Percentiles rank a stretch among this genome's conserved stretches.
Evolutionary conservation across 2,888 invertebrate genomes (phyloP).

Genomic region (Pocota personata): DNA sequence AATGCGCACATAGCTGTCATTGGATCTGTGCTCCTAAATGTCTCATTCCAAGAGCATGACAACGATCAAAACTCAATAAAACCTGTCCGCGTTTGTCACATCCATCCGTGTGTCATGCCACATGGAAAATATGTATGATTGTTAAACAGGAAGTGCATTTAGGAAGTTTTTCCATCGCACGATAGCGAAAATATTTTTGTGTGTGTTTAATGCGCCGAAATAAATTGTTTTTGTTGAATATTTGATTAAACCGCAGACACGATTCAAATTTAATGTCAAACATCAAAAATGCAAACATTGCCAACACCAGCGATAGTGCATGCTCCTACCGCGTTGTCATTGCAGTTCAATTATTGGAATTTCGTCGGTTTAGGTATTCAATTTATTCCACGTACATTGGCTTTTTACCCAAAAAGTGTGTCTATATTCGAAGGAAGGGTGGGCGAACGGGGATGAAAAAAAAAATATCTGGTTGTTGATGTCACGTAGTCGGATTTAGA

Average conservation of each 20-base stretch:
- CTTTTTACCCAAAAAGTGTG: too few species aligned
- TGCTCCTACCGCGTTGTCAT: not conserved
- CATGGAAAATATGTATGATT: not conserved
- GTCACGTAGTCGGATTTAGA: too few species aligned
- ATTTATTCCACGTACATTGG: too few species aligned
- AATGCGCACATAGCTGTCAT: too few species aligned
- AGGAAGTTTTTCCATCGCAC: not conserved
- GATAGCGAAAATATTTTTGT: not conserved
- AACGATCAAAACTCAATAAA: conserved; percentile 1
- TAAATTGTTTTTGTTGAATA: conserved; percentile 58
- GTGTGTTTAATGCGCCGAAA: conserved; percentile 33
- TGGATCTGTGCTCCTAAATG: too few species aligned
- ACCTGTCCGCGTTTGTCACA: not conserved
- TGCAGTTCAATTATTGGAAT: conserved; percentile 1
- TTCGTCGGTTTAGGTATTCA: too few species aligned
- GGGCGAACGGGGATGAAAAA: too few species aligned
- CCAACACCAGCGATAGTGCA: not conserved
- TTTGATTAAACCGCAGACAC: conserved; percentile 70
- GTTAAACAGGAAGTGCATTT: not conserved
- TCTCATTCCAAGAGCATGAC: not conserved
- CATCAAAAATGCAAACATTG: conserved; percentile 69
- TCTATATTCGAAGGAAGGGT: too few species aligned
- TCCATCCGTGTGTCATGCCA: not conserved
- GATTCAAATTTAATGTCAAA: conserved; percentile 69
- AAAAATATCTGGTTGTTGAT: too few species aligned